phyloP scores from a whole-genome alignment of 2,113 vertebrate species.

The Kryptolebias marmoratus region DNA sequence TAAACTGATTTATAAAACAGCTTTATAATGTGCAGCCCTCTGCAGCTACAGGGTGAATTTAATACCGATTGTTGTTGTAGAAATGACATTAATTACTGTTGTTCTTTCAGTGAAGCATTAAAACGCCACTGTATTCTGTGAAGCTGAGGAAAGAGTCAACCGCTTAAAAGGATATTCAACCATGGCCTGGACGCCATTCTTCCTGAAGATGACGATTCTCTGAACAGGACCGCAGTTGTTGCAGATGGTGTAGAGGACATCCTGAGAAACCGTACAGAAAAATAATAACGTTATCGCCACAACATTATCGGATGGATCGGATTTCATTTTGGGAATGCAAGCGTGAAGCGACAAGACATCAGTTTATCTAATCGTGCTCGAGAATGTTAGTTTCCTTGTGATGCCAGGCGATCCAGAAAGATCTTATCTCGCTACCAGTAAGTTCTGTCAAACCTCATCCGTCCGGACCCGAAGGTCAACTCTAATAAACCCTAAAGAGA shows the following conservation, averaged over 20 bases:
- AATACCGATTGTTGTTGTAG: too few relatives aligned
- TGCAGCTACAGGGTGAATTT: too few relatives aligned
- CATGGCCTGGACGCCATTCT: conserved; percentile 98
- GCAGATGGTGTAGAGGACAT: conserved; percentile 96
- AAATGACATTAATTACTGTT: too few relatives aligned
- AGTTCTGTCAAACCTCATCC: background rate
- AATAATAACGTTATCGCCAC: background rate
- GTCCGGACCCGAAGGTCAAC: too few relatives aligned
- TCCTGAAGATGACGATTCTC: conserved; percentile 95
- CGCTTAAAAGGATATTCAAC: conserved; percentile 93
- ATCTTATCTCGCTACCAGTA: too few relatives aligned
- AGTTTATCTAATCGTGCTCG: background rate
- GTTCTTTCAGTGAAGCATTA: too few relatives aligned
- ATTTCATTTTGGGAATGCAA: background rate
- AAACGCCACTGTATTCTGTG: too few relatives aligned
- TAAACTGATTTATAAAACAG: background rate
- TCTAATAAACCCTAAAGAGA: background rate
- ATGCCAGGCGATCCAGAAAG: background rate
- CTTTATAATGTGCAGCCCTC: too few relatives aligned
- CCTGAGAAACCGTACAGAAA: conserved; percentile 72
- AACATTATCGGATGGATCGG: background rate
- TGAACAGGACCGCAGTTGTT: conserved; percentile 97
- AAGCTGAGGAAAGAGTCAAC: background rate
- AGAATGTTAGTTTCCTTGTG: background rate
- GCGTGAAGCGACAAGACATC: background rate